Conservation (phyloP, 2,888 invertebrate genomes). For the Yponomeuta plumbellus region DNA sequence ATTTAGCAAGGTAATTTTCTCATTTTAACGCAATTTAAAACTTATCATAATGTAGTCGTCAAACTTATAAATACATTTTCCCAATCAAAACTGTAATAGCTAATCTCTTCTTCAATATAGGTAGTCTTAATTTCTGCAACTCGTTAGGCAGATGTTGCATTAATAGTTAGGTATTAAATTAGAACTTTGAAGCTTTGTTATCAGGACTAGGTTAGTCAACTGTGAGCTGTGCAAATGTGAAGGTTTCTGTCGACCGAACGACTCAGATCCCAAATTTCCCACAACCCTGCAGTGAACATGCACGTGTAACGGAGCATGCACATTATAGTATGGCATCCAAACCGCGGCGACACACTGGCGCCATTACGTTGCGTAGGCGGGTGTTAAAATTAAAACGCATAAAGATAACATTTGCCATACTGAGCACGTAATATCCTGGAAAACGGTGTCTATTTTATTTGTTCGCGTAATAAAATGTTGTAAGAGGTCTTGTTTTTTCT, state of each 20-base stretch:
- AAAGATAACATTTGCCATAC: constrained; percentile 20
- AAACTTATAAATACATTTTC: no score
- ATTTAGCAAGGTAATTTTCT: no score
- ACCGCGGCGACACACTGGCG: constrained; percentile 68
- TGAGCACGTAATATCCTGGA: constrained; percentile 7
- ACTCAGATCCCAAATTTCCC: not conserved
- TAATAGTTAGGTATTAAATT: no score
- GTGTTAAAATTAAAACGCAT: constrained; percentile 62
- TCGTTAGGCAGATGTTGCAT: no score
- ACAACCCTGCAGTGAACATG: not conserved
- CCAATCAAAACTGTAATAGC: no score
- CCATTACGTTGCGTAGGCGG: constrained; percentile 53
- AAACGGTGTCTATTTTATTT: not conserved
- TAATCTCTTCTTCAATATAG: no score
- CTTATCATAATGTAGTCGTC: no score
- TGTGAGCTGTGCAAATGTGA: not conserved
- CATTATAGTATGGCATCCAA: constrained; percentile 34
- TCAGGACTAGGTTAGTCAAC: not conserved
- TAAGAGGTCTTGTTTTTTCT: not conserved
- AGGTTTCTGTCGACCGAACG: not conserved
- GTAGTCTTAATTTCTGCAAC: no score
- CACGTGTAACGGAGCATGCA: not conserved
- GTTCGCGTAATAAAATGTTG: not conserved
- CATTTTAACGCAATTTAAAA: no score
- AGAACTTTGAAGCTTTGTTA: no score